Conservation (phyloP, 2,113 vertebrate species). For the Eptatretus burgeri region DNA sequence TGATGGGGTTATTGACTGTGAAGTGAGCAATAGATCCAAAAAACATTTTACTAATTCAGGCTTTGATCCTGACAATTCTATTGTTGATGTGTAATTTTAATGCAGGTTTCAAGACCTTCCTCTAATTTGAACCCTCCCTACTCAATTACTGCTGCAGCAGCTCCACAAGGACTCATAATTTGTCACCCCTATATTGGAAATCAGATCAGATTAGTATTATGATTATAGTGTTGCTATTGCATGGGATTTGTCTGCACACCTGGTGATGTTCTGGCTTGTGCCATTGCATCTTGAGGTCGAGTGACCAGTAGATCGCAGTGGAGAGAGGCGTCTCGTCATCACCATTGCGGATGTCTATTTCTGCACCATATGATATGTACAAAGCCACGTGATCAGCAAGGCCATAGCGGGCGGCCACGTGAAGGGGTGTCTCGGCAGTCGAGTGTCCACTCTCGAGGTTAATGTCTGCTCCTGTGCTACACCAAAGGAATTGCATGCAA, state of each 20-base stretch:
- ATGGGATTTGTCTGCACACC: constrained; percentile 21
- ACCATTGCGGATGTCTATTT: constrained; percentile 31
- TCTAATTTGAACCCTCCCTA: too few species aligned
- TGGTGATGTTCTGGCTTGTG: constrained; percentile 50
- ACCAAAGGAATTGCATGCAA: constrained; percentile 1
- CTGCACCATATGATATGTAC: constrained; percentile 33
- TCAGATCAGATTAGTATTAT: too few species aligned
- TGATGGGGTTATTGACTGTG: too few species aligned
- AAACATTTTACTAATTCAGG: too few species aligned
- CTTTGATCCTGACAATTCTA: too few species aligned
- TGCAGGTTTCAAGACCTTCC: too few species aligned
- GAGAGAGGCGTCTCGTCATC: constrained; percentile 50
- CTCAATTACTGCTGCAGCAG: too few species aligned
- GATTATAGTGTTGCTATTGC: too few species aligned
- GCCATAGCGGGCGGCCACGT: constrained; percentile 35
- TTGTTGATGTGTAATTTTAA: too few species aligned
- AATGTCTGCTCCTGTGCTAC: constrained; percentile 35
- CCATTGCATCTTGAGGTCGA: constrained; percentile 36
- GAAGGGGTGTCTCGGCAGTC: constrained; percentile 49
- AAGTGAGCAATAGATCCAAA: too few species aligned
- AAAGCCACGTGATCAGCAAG: constrained; percentile 39
- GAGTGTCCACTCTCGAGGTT: constrained; percentile 35
- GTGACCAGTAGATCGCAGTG: constrained; percentile 44
- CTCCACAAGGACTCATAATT: too few species aligned
- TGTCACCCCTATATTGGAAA: too few species aligned